Percentiles rank a stretch among this genome's conserved stretches.
Evolutionary conservation across 2,888 invertebrate species (phyloP).

Genomic region (Nineta flava): DNA sequence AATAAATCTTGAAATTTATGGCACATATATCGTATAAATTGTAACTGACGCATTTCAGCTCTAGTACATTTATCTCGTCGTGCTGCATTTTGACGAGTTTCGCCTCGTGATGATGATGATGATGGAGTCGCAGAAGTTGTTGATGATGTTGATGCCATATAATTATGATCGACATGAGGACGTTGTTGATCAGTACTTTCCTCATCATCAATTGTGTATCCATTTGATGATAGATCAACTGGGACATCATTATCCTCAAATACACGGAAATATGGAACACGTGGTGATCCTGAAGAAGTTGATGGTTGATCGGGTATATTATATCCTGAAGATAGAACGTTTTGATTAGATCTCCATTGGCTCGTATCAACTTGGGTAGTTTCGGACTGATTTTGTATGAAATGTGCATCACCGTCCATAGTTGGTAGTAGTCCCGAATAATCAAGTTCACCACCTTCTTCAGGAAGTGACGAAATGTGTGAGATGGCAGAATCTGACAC

Average conservation of each 20-base stretch:
- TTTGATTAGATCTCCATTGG: no score
- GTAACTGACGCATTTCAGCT: slow-evolving; percentile 31
- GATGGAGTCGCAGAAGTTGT: slow-evolving; percentile 6
- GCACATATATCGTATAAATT: slow-evolving; percentile 45
- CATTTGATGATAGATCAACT: not conserved
- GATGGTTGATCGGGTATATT: not conserved
- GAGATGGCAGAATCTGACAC: not conserved
- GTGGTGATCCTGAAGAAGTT: not conserved
- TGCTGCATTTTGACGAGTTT: slow-evolving; percentile 17
- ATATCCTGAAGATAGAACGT: not conserved
- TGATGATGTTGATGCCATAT: slow-evolving; percentile 7
- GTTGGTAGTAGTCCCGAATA: no score
- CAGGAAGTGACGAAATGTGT: not conserved
- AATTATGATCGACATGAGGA: slow-evolving; percentile 4
- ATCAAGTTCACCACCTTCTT: not conserved
- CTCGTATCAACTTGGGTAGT: no score
- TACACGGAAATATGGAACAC: not conserved
- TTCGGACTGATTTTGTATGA: no score
- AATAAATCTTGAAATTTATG: slow-evolving; percentile 37
- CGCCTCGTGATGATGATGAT: slow-evolving; percentile 4
- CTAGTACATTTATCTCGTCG: slow-evolving; percentile 25
- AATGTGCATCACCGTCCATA: no score
- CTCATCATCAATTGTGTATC: not conserved
- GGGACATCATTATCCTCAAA: not conserved
- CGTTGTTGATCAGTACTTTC: not conserved